These are phyloP conservation scores for Apocrypta bakeri DNA, from an alignment of 1,140 invertebrate genomes.

Conservation along the genomic window DNA sequence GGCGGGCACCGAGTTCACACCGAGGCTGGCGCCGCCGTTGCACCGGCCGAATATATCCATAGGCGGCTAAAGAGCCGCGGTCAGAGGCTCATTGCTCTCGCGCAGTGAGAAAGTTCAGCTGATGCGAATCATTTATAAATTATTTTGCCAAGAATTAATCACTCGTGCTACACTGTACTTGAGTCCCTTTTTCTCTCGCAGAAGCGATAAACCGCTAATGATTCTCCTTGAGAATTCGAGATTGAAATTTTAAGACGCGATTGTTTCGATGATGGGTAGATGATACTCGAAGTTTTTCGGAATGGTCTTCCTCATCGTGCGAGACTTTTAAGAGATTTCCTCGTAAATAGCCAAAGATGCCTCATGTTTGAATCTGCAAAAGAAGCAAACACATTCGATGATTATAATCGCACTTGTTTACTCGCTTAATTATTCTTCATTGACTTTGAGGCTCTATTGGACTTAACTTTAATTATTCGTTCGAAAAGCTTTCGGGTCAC, in stretches of 20 bases:
- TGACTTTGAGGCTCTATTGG: too few species aligned
- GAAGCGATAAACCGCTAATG: too few species aligned
- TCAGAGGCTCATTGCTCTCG: conserved; percentile 1
- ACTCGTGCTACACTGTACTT: too few species aligned
- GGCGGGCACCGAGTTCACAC: conserved; percentile 65
- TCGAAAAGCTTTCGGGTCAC: too few species aligned
- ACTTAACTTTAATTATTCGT: too few species aligned
- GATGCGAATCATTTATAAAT: neutral
- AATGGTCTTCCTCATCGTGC: neutral
- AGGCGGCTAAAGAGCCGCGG: conserved; percentile 58
- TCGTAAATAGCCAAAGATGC: neutral
- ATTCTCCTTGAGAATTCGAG: too few species aligned
- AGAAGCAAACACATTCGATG: neutral
- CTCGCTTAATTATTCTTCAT: too few species aligned
- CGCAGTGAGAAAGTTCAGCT: too few species aligned
- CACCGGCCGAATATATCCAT: conserved; percentile 75
- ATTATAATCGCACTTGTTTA: too few species aligned
- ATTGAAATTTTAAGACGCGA: too few species aligned
- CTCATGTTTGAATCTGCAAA: conserved; percentile 24
- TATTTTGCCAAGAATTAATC: too few species aligned
- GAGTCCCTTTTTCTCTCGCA: too few species aligned
- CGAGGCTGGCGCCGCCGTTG: conserved; percentile 69
- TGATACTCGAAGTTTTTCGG: conserved; percentile 25
- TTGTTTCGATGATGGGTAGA: conserved; percentile 11
- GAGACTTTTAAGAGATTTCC: neutral